Base-by-base conservation (phyloP, 2,888 invertebrate genomes). In the Eurytoma californica region DNA sequence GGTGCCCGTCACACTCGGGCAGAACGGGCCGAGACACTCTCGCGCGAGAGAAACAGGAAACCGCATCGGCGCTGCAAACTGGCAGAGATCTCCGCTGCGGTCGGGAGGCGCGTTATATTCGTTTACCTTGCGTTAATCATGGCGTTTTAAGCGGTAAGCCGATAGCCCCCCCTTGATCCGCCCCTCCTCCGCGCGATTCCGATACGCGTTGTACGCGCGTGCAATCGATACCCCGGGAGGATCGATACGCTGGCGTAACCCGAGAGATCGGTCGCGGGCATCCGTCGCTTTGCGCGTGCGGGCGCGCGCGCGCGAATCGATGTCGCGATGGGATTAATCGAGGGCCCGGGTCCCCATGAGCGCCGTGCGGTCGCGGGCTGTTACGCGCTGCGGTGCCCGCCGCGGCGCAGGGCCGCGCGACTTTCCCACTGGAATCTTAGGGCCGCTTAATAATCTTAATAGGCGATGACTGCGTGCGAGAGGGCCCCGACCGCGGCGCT, bases 41-140 rank as follows among this genome's bases (percentile, higher is more conserved):
- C 39, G 47, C 39, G 47, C 18, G 13, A 66, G 68, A 47, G 65
- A 72, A 69, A 60, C 68, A 58, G 63, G 72, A 72, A 77, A 73
- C 73, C 80, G 65, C 80, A 66, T 39, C 4, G 28, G 51, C 14
- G 39, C 39, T 39, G 30, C 65, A 4, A 13, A 51, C 49, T 47
- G 53, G 18, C 28, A 58, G 53, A 20, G 58, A 47, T 75, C 65
- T 69, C 77, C 78, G 85, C 85, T 89, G 89, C 86, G 89, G 89
- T 90, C 84, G 82, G 82, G 84, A 86, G 84, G 86, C 86, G 86
- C 87, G 86, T 90, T 89, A 89, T 89, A 89, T 89, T 88, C 90
- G 87, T 90, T 89, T 89, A 90, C 89, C 88, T 89, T 88, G 87
- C 87, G 88, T 89, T 90, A 90, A 90, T 89, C 89, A 90, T 90